A percentile compares a stretch with the other conserved stretches of the same genome.
phyloP scores from a whole-genome alignment of 2,888 invertebrate genomes.

The Dryobota labecula region DNA sequence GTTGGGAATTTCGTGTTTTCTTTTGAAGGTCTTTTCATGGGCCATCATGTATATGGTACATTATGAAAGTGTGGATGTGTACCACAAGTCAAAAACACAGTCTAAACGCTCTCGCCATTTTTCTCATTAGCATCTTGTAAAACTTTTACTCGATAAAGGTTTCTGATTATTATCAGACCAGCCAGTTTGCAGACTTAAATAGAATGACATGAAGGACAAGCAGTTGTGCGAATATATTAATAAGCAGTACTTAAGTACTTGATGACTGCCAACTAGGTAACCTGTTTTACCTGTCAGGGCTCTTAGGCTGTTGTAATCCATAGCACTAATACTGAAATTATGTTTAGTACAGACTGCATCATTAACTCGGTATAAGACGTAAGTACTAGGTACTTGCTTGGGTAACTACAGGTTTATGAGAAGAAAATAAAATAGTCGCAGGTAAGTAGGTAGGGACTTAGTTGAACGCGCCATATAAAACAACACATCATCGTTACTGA shows the following conservation, averaged over 20 bases:
- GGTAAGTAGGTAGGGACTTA: not conserved
- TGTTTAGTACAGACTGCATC: not conserved
- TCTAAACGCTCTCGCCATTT: not conserved
- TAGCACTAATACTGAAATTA: not conserved
- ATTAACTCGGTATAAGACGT: not conserved
- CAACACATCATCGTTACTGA: not conserved
- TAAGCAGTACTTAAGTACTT: not conserved
- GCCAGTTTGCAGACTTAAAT: not conserved
- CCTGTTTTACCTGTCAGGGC: conserved; percentile 24
- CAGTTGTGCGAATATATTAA: not conserved
- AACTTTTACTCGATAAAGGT: not conserved
- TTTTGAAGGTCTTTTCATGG: no score
- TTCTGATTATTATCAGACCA: not conserved
- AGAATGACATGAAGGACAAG: not conserved
- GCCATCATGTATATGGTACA: no score
- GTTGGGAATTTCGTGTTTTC: no score
- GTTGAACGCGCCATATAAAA: not conserved
- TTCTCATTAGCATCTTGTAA: not conserved
- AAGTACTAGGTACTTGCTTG: not conserved
- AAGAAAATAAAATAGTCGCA: conserved; percentile 9
- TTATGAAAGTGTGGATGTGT: no score
- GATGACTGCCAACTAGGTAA: conserved; percentile 5
- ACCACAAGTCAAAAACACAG: no score
- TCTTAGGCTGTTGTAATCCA: not conserved
- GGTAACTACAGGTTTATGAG: not conserved